Base-by-base conservation (phyloP, 1,140 invertebrate species). In the Carposina sasakii region DNA sequence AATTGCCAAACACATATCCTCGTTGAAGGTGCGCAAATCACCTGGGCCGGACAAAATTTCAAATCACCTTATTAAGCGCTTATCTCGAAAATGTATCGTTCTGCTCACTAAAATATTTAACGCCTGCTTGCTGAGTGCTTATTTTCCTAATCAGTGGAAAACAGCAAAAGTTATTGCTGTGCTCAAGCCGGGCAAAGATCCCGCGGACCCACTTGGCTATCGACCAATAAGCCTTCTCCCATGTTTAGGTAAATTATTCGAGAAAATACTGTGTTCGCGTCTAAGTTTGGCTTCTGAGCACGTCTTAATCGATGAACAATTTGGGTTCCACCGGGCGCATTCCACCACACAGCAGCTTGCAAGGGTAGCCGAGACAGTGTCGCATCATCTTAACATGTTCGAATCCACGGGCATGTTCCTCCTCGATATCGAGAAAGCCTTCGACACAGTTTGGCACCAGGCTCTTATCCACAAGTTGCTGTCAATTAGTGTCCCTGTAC, bases 381-480 rank as follows among this genome's bases (percentile, higher is more conserved):
- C 9, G 56, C 46, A 13, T 56, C 5, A 42, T 26, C 12, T 26
- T 6, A 26, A 26, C 12, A 5, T 26, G 5, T 6, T 6, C 5
- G 12, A 6, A 12, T 26, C 24, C 12, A 26, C 24, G 5, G 24
- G 24, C 24, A 26, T 26, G 24, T 5, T 67, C 1, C 70, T 76
- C 21, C 50, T 78, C 1, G 71, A 81, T 24, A 57, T 77, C 0
- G 31, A 54, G 22, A 65, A 71, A 51, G 71, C 77, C 0, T 71
- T 79, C 37, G 64, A 81, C 47, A 54, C 55, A 26, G 61, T 81
- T 0, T 76, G 71, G 74, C 63, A 66, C 17, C 20, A 48, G 1
- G 63, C 70, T 1, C 44, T 76, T 0, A n/a, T 69, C 0, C 56
- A 41, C 21, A 79, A 75, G 51, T 31, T 76, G 4, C 2, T 43